Evolutionary conservation across 2,888 invertebrate species (phyloP), one percentile per base, ranked within the genome.

Genomic region (Mythimna loreyi): DNA sequence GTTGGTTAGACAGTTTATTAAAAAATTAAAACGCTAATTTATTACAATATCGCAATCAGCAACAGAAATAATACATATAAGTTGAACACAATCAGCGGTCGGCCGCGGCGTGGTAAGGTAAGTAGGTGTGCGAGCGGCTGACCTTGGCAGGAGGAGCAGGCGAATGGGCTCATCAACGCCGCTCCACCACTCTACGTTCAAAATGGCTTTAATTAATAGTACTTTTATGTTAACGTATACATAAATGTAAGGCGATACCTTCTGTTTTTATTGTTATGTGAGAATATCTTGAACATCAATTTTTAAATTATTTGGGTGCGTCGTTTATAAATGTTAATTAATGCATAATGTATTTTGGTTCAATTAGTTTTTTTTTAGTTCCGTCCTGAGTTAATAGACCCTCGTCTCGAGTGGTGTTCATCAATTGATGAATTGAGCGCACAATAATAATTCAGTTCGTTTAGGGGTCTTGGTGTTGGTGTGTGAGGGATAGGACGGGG

Each of bases 101-200:
- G 81, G 79, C 82, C 78, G 85, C 84, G 57, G 47, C 75, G 62
- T 82, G 76, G 81, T 85, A 82, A 85, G 77, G 80, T 82, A 86
- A 85, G 90, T 91, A 88, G 90, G 90, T 88, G 90, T 88, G 85
- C 84, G 85, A 88, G 89, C 86, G 92, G 93, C 72, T 89, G 94
- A 91, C 94, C 94, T 94, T 94, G 92, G 85, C 61, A 75, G 75
- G 85, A 88, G 87, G 85, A 90, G 82, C 87, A 84, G 86, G 92
- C 92, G 92, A 94, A 91, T 89, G 92, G 91, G 89, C 91, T 92
- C 93, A 92, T 94, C 93, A 91, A 88, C 88, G 80, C 83, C 84
- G 88, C 88, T 87, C 86, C 79, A 86, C 87, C 84, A 85, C 86
- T 89, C 89, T 87, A 90, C 64, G 57, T 78, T 73, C 67, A 76